These are phyloP conservation scores for Harpalus rufipes DNA, from an alignment of 2,888 invertebrate genomes.

Conservation along the genomic window DNA sequence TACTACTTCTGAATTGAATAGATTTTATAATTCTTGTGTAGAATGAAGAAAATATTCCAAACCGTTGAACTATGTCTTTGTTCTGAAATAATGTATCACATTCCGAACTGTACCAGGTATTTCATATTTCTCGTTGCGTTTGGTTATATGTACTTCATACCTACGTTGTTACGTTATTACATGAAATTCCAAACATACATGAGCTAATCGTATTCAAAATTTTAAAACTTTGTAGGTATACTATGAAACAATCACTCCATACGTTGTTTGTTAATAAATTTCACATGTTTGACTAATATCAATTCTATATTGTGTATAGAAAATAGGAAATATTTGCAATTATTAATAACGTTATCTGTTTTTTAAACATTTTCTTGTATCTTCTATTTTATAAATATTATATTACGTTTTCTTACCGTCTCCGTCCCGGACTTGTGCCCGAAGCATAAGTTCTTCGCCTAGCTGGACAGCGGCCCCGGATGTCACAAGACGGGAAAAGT, in stretches of 20 bases:
- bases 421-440: slow-evolving; percentile 78
- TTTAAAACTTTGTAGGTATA: too few species aligned
- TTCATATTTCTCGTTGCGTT: background rate
- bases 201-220: background rate
- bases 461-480: slow-evolving; percentile 79
- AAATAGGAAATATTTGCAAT: too few species aligned
- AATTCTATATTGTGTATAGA: too few species aligned
- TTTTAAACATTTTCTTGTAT: too few species aligned
- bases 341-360: too few species aligned
- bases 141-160: background rate
- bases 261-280: too few species aligned
- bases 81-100: background rate
- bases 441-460: slow-evolving; percentile 80
- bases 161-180: background rate
- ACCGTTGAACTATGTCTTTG: background rate
- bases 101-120: background rate
- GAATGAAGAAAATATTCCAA: too few species aligned
- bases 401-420: slow-evolving; percentile 77
- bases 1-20: too few species aligned
- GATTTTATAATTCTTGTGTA: too few species aligned
- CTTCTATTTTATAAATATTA: too few species aligned
- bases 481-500: slow-evolving; percentile 78
- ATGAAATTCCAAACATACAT: background rate
- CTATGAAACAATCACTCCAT: too few species aligned
- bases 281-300: too few species aligned